Evolutionary conservation across 2,888 invertebrate species (phyloP), one percentile per base, ranked within the genome.

Genomic region (Synanthedon andrenaeformis): DNA sequence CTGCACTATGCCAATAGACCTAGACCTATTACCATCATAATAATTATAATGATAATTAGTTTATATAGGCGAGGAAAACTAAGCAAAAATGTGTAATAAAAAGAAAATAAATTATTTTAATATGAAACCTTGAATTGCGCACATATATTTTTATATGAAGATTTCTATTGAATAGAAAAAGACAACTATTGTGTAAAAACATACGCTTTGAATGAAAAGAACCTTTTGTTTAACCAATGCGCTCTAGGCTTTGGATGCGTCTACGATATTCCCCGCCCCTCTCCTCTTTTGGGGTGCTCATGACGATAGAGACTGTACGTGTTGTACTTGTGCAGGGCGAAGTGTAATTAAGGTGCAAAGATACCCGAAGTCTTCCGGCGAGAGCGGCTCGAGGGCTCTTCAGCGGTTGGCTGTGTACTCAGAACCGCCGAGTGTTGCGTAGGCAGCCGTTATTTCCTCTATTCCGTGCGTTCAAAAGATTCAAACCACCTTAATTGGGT

Each of bases 291-390:
- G 49, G 49, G 49, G 45, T 45, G 51, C 69, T 64, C 60, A 65
- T 62, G 70, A 66, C 72, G 69, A 74, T 70, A 65, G 76, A 74
- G 74, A 61, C 62, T 69, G 76, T 78, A 82, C 81, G 81, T 82
- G 81, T 56, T 74, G 74, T 76, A 74, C 81, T 80, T 78, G 70
- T 74, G 66, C 68, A 62, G 69, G 70, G 74, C 72, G 59, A 70
- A 76, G 80, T 78, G 82, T 84, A 85, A 86, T 87, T 86, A 87
- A 85, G 82, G 86, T 82, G 84, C 80, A 84, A 85, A 83, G 86
- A 85, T 86, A 84, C 77, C 82, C 81, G 72, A 81, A 82, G 82
- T 79, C 81, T 77, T 72, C 74, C 70, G 72, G 70, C 72, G 73
- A 67, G 76, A 79, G 80, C 68, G 73, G 59, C 71, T 78, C 63